A percentile compares a stretch with the other conserved stretches of the same genome.
Conservation (phyloP, 2,888 invertebrate genomes). For the Amblyjoppa fuscipennis region DNA sequence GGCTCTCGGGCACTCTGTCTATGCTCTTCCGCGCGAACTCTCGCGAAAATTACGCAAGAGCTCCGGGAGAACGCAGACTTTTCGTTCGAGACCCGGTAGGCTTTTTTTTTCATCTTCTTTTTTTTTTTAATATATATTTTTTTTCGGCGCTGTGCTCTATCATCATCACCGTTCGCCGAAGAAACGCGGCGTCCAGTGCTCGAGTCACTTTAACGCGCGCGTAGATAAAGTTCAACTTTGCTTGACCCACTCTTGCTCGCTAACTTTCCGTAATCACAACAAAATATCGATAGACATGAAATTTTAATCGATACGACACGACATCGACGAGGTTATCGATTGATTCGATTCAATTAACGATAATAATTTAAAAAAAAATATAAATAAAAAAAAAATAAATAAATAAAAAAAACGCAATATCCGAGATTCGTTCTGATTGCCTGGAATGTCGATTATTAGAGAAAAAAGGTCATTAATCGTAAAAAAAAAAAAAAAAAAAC, state of each 20-base stretch:
- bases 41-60: slow-evolving; percentile 38
- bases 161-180: not conserved
- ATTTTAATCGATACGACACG: too few relatives aligned
- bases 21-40: not conserved
- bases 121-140: not conserved
- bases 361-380: too few relatives aligned
- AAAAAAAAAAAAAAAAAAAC: not conserved
- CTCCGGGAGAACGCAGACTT: slow-evolving; percentile 1
- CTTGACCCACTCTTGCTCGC: not conserved
- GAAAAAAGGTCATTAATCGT: not conserved
- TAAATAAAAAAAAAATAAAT: too few relatives aligned
- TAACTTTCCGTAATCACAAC: not conserved
- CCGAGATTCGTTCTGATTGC: too few relatives aligned
- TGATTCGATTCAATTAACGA: too few relatives aligned
- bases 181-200: not conserved
- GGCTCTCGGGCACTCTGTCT: not conserved
- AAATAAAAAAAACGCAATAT: too few relatives aligned
- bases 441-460: too few relatives aligned
- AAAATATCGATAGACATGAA: too few relatives aligned
- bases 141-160: slow-evolving; percentile 33
- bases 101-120: slow-evolving; percentile 12
- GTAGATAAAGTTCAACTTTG: not conserved
- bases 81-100: slow-evolving; percentile 19
- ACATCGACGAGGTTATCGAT: too few relatives aligned
- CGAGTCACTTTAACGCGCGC: not conserved